Percentiles rank a stretch among this genome's conserved stretches.
These are phyloP conservation scores for Parotocinclus haroldoi DNA, from an alignment of 2,797 vertebrate genomes.

Conservation along the genomic window DNA sequence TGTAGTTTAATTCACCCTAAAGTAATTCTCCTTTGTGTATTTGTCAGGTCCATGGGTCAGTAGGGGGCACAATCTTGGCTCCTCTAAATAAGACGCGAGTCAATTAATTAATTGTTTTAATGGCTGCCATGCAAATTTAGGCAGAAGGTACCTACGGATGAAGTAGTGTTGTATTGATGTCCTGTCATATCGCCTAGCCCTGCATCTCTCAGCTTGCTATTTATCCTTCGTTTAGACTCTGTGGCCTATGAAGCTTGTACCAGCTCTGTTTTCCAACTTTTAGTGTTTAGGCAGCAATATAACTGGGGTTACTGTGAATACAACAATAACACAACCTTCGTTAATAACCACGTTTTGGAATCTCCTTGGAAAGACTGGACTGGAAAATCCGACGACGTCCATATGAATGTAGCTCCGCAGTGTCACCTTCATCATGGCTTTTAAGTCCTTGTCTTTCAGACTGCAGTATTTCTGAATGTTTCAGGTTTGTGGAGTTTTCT, in stretches of 20 bases:
- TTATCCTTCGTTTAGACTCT: neutral
- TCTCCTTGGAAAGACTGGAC: neutral
- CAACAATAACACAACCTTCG: neutral
- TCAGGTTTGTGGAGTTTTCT: too few species aligned
- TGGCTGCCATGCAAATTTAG: too few species aligned
- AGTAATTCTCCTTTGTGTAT: too few species aligned
- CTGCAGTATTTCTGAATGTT: neutral
- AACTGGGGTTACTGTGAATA: conserved; percentile 22
- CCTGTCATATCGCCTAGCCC: too few species aligned
- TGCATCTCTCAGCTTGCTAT: neutral
- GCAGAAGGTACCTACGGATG: too few species aligned
- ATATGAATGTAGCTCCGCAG: neutral
- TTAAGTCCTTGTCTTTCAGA: neutral
- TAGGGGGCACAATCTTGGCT: too few species aligned
- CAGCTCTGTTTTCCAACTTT: neutral
- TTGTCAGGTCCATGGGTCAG: too few species aligned
- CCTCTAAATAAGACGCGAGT: too few species aligned
- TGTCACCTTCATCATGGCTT: neutral
- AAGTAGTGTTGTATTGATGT: too few species aligned
- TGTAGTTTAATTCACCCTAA: too few species aligned
- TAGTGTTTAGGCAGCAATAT: conserved; percentile 6
- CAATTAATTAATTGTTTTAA: too few species aligned
- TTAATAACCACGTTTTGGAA: neutral
- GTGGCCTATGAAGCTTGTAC: neutral
- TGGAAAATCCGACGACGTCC: neutral